A percentile compares a stretch with the other conserved stretches of the same genome.
phyloP scores from a whole-genome alignment of 2,888 invertebrate genomes.

The Xanthorhoe spadicearia region DNA sequence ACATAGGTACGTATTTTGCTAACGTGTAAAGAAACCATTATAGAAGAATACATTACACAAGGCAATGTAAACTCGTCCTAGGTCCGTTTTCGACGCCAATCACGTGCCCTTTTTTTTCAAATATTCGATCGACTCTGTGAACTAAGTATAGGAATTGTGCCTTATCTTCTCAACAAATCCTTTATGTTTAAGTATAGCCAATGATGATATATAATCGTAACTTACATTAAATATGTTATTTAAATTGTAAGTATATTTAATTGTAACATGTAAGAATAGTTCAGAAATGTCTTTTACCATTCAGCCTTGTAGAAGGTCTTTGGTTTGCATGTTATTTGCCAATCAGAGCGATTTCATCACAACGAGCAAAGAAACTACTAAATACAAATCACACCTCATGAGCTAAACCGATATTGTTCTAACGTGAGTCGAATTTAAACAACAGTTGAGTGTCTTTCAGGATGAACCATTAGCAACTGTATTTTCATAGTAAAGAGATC shows the following conservation, averaged over 20 bases:
- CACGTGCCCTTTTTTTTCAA: too few species aligned
- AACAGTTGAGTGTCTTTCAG: slow-evolving; percentile 10
- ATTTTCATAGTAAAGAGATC: neutral
- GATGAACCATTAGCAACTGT: slow-evolving; percentile 11
- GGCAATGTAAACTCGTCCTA: too few species aligned
- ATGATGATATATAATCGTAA: too few species aligned
- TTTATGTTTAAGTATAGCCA: too few species aligned
- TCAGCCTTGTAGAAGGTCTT: slow-evolving; percentile 1
- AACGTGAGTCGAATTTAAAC: slow-evolving; percentile 28
- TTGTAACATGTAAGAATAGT: neutral
- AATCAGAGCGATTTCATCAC: slow-evolving; percentile 24
- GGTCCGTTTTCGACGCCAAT: too few species aligned
- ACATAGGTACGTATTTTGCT: too few species aligned
- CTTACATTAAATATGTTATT: neutral
- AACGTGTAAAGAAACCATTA: too few species aligned
- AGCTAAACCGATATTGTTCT: slow-evolving; percentile 16
- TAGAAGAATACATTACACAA: too few species aligned
- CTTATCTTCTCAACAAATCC: too few species aligned
- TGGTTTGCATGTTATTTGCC: slow-evolving; percentile 1
- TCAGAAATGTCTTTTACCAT: neutral
- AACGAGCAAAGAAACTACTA: slow-evolving; percentile 13
- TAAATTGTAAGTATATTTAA: neutral
- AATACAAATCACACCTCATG: slow-evolving; percentile 21
- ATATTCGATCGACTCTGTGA: too few species aligned
- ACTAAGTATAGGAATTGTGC: too few species aligned